Conservation (phyloP, 2,888 invertebrate species). For the Drosophila villosipedis region DNA sequence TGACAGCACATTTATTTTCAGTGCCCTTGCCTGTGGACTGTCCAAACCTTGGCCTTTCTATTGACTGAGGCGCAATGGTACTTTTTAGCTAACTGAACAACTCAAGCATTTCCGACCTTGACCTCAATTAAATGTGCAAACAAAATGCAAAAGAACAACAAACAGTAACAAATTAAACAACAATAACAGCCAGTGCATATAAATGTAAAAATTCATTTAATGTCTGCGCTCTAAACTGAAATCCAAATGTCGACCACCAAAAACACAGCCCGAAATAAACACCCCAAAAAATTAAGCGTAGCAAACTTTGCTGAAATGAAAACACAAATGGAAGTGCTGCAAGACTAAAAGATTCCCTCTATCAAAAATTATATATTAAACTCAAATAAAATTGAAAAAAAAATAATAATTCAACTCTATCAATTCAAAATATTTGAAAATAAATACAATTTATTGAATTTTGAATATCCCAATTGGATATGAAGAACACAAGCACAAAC, state of each 20-base stretch:
- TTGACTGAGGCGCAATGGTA: conserved; percentile 1
- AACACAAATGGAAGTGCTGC: background rate
- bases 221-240: conserved; percentile 26
- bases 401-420: background rate
- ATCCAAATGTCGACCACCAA: conserved; percentile 25
- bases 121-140: conserved; percentile 59
- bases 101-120: conserved; percentile 56
- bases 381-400: background rate
- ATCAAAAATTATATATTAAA: no score
- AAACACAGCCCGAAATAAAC: conserved; percentile 2
- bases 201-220: conserved; percentile 39
- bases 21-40: conserved; percentile 6
- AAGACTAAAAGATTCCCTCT: background rate
- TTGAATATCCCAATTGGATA: background rate
- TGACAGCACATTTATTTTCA: conserved; percentile 25
- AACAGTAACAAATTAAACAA: background rate
- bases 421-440: background rate
- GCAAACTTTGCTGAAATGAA: conserved; percentile 31
- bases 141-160: conserved; percentile 25
- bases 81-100: conserved; percentile 51
- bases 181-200: conserved; percentile 12
- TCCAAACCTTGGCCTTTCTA: conserved; percentile 50
- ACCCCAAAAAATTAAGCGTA: conserved; percentile 28
- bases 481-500: background rate
- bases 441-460: background rate